Evolutionary conservation across 2,797 vertebrate species (phyloP).

Genomic region (Crypturellus tataupa): DNA sequence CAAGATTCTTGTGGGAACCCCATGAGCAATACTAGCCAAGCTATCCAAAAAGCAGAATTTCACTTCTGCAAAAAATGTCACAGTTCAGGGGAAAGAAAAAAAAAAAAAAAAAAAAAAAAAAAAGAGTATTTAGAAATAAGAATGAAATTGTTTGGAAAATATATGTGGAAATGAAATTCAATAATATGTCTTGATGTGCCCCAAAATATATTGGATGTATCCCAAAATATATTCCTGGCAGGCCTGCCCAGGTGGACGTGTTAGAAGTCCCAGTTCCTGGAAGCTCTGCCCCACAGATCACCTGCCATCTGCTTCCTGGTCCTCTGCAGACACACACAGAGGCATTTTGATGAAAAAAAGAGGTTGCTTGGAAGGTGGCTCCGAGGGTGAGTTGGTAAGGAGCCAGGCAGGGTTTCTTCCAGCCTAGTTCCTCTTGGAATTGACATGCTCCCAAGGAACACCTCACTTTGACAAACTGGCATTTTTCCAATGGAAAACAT

Average conservation of each 20-base stretch:
- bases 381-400: background rate
- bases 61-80: background rate
- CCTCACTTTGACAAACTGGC: background rate
- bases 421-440: background rate
- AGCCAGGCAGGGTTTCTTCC: background rate
- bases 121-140: background rate
- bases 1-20: background rate
- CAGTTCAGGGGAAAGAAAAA: background rate
- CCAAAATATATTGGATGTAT: background rate
- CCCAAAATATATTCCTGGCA: background rate
- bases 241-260: background rate
- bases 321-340: background rate
- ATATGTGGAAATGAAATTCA: background rate
- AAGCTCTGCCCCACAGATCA: rapidly evolving
- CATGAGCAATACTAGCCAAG: background rate
- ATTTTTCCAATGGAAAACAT: slow-evolving; percentile 30
- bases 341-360: background rate
- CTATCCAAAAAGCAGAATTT: background rate
- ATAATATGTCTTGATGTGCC: background rate
- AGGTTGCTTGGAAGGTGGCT: background rate
- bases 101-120: too few relatives aligned
- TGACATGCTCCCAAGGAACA: rapidly evolving
- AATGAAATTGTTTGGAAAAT: background rate
- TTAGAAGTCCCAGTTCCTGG: background rate
- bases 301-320: background rate